These are phyloP conservation scores for Eupithecia vulgata DNA, from an alignment of 2,888 invertebrate genomes.

Conservation along the genomic window DNA sequence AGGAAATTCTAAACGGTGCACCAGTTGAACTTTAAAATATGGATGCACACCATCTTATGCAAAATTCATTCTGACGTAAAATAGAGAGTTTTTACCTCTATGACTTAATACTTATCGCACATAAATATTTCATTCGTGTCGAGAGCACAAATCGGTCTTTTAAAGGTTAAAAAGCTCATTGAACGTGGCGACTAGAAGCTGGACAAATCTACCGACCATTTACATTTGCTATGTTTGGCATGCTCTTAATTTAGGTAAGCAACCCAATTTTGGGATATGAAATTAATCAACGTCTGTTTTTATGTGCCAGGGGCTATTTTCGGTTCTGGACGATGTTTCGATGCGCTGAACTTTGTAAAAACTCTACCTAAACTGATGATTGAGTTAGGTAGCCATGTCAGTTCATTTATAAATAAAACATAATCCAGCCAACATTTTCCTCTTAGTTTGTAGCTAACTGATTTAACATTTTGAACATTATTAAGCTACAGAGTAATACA, in stretches of 20 bases:
- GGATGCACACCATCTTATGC: slow-evolving; percentile 21
- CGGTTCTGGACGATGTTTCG: background rate
- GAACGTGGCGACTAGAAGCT: slow-evolving; percentile 11
- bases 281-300: background rate
- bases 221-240: no score
- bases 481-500: background rate
- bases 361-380: background rate
- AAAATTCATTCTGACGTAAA: slow-evolving; percentile 35
- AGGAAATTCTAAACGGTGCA: slow-evolving; percentile 21
- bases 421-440: background rate
- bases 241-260: background rate
- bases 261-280: background rate
- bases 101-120: slow-evolving; percentile 30
- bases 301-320: background rate
- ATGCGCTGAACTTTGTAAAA: background rate
- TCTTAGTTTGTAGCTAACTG: background rate
- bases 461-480: background rate
- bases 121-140: slow-evolving; percentile 28
- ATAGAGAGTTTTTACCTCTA: slow-evolving; percentile 11
- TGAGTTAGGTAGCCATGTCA: background rate
- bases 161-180: slow-evolving; percentile 35
- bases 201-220: background rate
- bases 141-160: slow-evolving; percentile 27
- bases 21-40: slow-evolving; percentile 30
- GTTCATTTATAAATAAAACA: background rate